These are phyloP conservation scores for Sarcophaga bullata DNA, from an alignment of 1,140 invertebrate species.

Conservation along the genomic window DNA sequence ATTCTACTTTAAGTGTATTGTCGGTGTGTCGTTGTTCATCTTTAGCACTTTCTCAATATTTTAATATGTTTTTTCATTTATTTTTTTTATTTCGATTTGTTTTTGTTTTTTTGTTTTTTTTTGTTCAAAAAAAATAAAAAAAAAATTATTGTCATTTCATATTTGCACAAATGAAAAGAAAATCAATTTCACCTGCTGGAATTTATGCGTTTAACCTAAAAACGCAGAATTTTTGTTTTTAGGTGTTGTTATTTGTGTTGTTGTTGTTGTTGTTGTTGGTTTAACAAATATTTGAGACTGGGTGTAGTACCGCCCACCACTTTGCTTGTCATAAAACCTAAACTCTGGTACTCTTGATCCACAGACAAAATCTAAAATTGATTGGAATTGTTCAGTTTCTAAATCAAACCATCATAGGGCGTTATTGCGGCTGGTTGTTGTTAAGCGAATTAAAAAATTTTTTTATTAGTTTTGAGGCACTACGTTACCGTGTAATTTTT, in stretches of 20 bases:
- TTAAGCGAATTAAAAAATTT: not conserved
- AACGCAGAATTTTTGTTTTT: constrained; percentile 34
- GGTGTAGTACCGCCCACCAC: not conserved
- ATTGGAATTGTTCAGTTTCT: not conserved
- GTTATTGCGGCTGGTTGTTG: not conserved
- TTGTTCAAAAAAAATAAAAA: constrained; percentile 2
- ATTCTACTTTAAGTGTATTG: no score
- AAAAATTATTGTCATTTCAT: constrained; percentile 65
- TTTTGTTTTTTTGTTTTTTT: not conserved
- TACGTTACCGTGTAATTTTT: not conserved
- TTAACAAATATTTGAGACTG: not conserved
- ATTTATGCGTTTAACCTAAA: constrained; percentile 62
- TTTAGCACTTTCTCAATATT: constrained; percentile 60
- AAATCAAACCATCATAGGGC: not conserved
- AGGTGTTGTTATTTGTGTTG: not conserved
- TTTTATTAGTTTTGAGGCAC: not conserved
- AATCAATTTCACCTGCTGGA: constrained; percentile 65
- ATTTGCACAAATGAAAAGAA: constrained; percentile 66
- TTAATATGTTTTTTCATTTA: not conserved
- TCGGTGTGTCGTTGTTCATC: not conserved
- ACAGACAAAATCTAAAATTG: no score
- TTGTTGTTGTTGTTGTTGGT: not conserved
- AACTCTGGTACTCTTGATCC: no score
- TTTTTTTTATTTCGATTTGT: not conserved
- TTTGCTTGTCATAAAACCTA: no score